Evolutionary conservation across 53 echinoderm and acorn worm genomes (phyloP), one percentile per base, ranked within the genome.

Genomic region (Actinopyga echinites): DNA sequence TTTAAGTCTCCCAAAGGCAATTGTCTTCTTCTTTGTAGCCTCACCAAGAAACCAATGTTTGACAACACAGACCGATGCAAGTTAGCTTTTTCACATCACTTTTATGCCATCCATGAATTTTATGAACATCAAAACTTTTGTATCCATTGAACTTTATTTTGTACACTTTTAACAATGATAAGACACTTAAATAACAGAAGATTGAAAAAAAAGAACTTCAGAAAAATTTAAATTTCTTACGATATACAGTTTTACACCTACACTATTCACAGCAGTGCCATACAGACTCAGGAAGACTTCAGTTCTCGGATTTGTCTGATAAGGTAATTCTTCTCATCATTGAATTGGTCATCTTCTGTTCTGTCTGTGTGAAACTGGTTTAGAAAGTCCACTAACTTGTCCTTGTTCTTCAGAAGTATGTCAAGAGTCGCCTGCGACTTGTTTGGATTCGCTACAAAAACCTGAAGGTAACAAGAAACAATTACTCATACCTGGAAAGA

Each of bases 391-490:
- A 99, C 94, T 57, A 99, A 90, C 82, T 89, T 99, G 58, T 86
- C 90, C 84, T 95, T 94, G 89, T 99, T 99, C 89, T 94, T 95
- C 57, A 90, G 62, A 22, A 95, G 92, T 69, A 99, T 94, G 57
- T 92, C 87, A 12, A 99, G 87, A 62, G 94, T 94, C 26, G 92
- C 85, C 38, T 85, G 80, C 12, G 92, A 87, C 86, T 99, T 99
- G 75, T 94, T 99, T 26, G 99, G 99, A 78, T 99, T 99, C 22
- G 99, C 99, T 58, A 99, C 99, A 92, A 99, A 97, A 63, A 99
- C 99, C 99, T 99, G 85, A 11, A 25, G 40, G 32, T 4, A 35
- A 61, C 10, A 79, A 45, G 2, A 30, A 69, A 15, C 12, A 80
- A 53, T n/a, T n/a, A n/a, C n/a, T n/a, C n/a, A n/a, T n/a, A n/a